These are phyloP conservation scores for Megaustenia siamemsis DNA, from an alignment of 2,888 invertebrate genomes.

Conservation along the genomic window DNA sequence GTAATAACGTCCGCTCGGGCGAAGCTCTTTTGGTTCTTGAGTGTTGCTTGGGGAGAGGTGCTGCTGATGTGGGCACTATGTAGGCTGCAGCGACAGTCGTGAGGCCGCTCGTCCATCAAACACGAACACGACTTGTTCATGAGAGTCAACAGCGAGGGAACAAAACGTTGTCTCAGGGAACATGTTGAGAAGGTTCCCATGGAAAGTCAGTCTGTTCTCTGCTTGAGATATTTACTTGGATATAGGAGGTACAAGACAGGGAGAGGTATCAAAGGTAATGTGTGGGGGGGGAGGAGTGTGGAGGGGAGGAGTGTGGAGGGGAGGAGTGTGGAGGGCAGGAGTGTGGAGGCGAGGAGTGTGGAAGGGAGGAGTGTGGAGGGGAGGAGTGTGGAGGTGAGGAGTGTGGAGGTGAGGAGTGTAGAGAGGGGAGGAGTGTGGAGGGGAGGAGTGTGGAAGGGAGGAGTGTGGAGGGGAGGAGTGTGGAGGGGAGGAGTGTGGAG, in stretches of 20 bases:
- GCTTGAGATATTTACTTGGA: too few relatives aligned
- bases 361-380: neutral
- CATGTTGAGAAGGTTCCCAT: too few relatives aligned
- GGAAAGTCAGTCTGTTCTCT: too few relatives aligned
- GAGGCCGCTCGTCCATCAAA: too few relatives aligned
- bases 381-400: neutral
- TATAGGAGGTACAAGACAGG: neutral
- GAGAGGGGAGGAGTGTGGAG: neutral
- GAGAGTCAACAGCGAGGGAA: too few relatives aligned
- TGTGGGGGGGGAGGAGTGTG: neutral
- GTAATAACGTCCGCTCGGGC: too few relatives aligned
- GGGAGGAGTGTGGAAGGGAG: neutral
- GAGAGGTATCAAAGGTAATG: neutral
- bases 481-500: neutral
- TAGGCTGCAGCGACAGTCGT: too few relatives aligned
- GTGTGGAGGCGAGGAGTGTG: neutral
- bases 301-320: neutral
- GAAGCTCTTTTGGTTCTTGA: too few relatives aligned
- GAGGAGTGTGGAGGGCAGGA: neutral
- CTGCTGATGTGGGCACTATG: too few relatives aligned
- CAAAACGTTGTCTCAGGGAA: too few relatives aligned
- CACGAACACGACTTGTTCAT: too few relatives aligned
- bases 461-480: neutral
- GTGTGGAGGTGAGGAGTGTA: neutral
- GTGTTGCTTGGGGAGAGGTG: too few relatives aligned